Conservation (phyloP, 2,888 invertebrate genomes). For the Pycnomerus fuliginosus region DNA sequence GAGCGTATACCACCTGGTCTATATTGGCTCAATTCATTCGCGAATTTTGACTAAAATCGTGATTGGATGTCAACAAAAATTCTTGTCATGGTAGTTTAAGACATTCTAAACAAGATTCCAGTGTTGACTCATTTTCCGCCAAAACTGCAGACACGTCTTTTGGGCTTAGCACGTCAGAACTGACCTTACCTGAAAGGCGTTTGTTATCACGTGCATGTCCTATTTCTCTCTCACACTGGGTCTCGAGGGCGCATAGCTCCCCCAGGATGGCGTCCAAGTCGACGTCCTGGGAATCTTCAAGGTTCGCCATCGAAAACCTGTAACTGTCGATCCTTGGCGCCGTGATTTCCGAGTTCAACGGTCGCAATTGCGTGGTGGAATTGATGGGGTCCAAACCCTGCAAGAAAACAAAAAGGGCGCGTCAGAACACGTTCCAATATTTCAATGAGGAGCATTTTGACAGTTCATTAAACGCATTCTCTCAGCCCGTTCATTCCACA, state of each 20-base stretch:
- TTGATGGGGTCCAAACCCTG: conserved; percentile 70
- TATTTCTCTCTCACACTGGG: conserved; percentile 62
- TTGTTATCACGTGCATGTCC: conserved; percentile 50
- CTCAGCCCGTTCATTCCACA: neutral
- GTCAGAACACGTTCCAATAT: too few species aligned
- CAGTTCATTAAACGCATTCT: conserved; percentile 27
- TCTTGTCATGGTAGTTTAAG: too few species aligned
- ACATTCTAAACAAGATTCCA: too few species aligned
- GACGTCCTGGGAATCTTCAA: conserved; percentile 94
- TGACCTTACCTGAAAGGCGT: conserved; percentile 47
- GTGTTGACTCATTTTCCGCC: too few species aligned
- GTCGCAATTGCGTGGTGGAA: conserved; percentile 59
- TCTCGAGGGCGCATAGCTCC: conserved; percentile 90
- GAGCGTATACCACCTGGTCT: too few species aligned
- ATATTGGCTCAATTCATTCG: too few species aligned
- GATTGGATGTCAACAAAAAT: too few species aligned
- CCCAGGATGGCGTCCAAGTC: conserved; percentile 96
- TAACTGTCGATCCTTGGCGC: conserved; percentile 87
- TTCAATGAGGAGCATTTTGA: too few species aligned
- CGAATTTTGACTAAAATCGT: too few species aligned
- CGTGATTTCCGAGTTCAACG: conserved; percentile 68
- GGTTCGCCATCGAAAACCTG: conserved; percentile 93
- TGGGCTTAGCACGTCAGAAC: too few species aligned
- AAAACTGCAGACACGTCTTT: too few species aligned
- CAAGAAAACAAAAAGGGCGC: conserved; percentile 46